These are phyloP conservation scores for Ametastegia equiseti DNA, from an alignment of 2,888 invertebrate genomes.

Conservation along the genomic window DNA sequence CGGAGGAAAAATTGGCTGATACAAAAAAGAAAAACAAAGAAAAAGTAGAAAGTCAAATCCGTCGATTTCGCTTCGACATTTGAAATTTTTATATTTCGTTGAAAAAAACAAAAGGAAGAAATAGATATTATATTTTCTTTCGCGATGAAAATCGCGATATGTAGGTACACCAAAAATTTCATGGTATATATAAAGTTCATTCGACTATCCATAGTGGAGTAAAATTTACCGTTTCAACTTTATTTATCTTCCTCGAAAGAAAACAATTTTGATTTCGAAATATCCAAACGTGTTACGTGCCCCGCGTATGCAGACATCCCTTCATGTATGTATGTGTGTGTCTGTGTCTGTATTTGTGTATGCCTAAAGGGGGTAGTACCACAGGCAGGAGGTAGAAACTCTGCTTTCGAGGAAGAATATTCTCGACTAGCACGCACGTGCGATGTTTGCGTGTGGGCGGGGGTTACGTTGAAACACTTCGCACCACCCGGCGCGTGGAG, in stretches of 20 bases:
- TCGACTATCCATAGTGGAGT: no score
- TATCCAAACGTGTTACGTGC: neutral
- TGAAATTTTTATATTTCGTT: no score
- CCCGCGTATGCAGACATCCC: neutral
- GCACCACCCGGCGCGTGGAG: slow-evolving; percentile 75
- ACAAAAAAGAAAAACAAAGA: no score
- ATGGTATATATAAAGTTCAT: no score
- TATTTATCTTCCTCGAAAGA: neutral
- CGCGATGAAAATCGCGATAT: no score
- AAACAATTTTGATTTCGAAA: slow-evolving; percentile 15
- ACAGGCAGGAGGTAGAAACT: no score
- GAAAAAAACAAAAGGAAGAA: no score
- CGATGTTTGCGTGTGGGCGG: slow-evolving; percentile 38
- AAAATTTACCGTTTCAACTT: neutral
- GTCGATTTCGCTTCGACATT: no score
- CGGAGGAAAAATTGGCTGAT: no score
- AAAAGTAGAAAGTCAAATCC: no score
- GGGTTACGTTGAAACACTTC: slow-evolving; percentile 75
- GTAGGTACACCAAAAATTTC: no score
- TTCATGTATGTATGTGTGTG: neutral
- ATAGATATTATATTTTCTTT: no score
- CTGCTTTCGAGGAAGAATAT: slow-evolving; percentile 34
- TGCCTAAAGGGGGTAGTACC: neutral
- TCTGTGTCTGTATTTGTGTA: neutral
- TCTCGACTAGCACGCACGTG: slow-evolving; percentile 43